These are phyloP conservation scores for Pseudolaguvia tuberculata DNA, from an alignment of 2,113 vertebrate genomes.

Conservation along the genomic window DNA sequence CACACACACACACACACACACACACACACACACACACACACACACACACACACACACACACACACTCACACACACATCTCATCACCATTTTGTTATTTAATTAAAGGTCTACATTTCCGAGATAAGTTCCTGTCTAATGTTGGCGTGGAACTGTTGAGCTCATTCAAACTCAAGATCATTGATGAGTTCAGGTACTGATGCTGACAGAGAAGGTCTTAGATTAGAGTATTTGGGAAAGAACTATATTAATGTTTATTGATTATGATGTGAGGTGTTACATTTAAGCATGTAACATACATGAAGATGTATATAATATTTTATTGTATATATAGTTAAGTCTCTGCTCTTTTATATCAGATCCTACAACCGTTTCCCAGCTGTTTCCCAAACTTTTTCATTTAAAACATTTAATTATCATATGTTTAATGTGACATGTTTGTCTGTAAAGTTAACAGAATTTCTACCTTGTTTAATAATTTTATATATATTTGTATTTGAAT, in stretches of 20 bases:
- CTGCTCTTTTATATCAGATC: not conserved
- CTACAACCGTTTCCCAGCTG: not conserved
- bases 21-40: no score
- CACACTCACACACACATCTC: no score
- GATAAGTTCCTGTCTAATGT: not conserved
- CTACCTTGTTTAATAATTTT: constrained; percentile 5
- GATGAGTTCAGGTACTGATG: not conserved
- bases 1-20: no score
- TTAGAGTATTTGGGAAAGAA: not conserved
- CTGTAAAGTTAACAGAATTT: constrained; percentile 27
- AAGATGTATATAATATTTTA: not conserved
- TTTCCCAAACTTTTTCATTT: no score
- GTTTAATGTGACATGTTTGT: not conserved
- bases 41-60: no score
- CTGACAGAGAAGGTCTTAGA: not conserved
- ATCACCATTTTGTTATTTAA: not conserved
- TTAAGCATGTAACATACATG: not conserved
- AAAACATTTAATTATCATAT: not conserved
- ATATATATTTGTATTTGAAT: constrained; percentile 26
- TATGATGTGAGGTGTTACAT: not conserved
- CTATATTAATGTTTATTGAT: not conserved
- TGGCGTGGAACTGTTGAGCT: not conserved
- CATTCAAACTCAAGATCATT: not conserved
- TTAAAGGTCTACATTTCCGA: not conserved
- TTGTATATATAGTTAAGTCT: not conserved